Conservation (phyloP, 2,888 invertebrate species). For the Pachycephus smyrnensis region DNA sequence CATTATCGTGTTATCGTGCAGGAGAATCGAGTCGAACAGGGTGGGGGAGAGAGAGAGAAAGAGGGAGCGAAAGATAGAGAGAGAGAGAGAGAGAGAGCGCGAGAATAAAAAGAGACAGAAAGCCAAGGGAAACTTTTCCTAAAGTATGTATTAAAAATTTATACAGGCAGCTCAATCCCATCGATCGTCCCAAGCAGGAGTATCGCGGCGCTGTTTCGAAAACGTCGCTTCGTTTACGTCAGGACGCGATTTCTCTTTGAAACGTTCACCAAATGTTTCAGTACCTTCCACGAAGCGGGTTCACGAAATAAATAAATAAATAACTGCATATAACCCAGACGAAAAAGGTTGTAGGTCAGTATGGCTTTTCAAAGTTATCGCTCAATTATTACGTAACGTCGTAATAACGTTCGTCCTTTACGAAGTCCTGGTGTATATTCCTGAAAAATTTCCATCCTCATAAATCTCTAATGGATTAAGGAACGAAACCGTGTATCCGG, state of each 20-base stretch:
- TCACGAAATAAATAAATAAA: background rate
- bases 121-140: background rate
- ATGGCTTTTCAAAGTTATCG: slow-evolving; percentile 27
- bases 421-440: background rate
- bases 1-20: background rate
- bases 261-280: background rate
- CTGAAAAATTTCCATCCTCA: background rate
- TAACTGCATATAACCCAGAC: background rate
- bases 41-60: slow-evolving; percentile 3
- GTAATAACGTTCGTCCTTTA: background rate
- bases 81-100: slow-evolving; percentile 1
- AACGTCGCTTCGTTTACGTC: background rate
- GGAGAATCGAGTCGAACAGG: slow-evolving; percentile 3
- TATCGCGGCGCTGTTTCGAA: too few relatives aligned
- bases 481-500: slow-evolving; percentile 19
- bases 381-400: background rate
- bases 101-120: background rate
- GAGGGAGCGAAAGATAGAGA: slow-evolving; percentile 5
- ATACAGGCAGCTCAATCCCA: background rate
- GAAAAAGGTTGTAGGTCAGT: slow-evolving; percentile 19
- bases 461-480: slow-evolving; percentile 35
- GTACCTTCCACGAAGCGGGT: background rate
- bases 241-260: background rate
- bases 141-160: background rate
- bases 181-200: background rate